Evolutionary conservation across 2,888 invertebrate genomes (phyloP).

Genomic region (Euclidia mi): DNA sequence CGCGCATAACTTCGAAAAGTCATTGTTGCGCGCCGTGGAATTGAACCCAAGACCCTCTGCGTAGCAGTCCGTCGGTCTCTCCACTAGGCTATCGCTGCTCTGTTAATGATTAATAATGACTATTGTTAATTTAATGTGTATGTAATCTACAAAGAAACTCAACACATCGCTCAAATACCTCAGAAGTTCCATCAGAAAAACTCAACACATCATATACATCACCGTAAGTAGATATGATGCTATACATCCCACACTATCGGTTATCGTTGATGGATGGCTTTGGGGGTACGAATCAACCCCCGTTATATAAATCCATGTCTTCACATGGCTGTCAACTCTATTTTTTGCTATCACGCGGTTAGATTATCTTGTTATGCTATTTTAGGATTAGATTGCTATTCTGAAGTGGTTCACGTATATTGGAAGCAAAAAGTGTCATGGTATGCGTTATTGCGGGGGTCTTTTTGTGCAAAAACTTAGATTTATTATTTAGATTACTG

Average conservation of each 20-base stretch:
- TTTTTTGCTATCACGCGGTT: conserved; percentile 53
- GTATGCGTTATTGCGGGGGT: no score
- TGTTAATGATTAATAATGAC: no score
- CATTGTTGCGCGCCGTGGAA: no score
- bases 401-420: conserved; percentile 37
- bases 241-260: conserved; percentile 59
- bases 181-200: conserved; percentile 29
- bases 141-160: no score
- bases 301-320: conserved; percentile 64
- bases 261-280: conserved; percentile 68
- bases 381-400: conserved; percentile 39
- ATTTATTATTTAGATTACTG: no score
- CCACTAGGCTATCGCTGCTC: no score
- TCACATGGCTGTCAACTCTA: conserved; percentile 56
- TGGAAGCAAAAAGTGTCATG: not conserved
- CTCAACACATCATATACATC: conserved; percentile 43
- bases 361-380: conserved; percentile 56
- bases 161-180: not conserved
- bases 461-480: no score
- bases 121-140: no score
- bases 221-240: conserved; percentile 51
- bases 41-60: no score
- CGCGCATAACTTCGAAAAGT: no score
- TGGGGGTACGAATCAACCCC: conserved; percentile 68
- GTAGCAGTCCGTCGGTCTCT: no score